These are phyloP conservation scores for Drosophila sproati DNA, from an alignment of 1,140 invertebrate genomes.

Conservation along the genomic window DNA sequence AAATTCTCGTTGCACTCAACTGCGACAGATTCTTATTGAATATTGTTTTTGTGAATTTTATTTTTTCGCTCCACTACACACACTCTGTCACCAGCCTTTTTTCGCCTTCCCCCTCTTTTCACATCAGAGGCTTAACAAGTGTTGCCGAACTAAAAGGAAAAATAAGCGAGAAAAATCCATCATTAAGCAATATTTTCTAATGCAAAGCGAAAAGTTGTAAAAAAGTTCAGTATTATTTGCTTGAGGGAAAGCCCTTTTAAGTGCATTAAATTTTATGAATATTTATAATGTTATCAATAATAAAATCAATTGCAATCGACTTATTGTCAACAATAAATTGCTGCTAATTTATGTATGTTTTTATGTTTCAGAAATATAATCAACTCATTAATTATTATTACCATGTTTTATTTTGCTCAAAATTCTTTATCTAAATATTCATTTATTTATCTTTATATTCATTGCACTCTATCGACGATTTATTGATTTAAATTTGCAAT, in stretches of 20 bases:
- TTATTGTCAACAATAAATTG: not conserved
- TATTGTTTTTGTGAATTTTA: constrained; percentile 20
- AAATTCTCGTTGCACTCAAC: constrained; percentile 35
- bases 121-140: not conserved
- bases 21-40: constrained; percentile 44
- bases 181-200: not conserved
- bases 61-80: constrained; percentile 15
- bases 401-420: no score
- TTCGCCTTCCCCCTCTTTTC: not conserved
- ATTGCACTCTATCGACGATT: not conserved
- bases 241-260: not conserved
- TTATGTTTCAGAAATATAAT: no score
- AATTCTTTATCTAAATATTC: no score
- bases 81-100: constrained; percentile 8
- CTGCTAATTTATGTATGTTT: no score
- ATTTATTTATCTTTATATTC: no score
- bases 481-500: not conserved
- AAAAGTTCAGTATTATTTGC: not conserved
- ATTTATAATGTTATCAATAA: not conserved
- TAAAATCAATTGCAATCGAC: not conserved
- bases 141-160: constrained; percentile 3
- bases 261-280: not conserved
- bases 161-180: constrained; percentile 1
- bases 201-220: not conserved
- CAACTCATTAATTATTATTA: no score